Conservation (phyloP, 2,888 invertebrate species). For the Athalia cordata region DNA sequence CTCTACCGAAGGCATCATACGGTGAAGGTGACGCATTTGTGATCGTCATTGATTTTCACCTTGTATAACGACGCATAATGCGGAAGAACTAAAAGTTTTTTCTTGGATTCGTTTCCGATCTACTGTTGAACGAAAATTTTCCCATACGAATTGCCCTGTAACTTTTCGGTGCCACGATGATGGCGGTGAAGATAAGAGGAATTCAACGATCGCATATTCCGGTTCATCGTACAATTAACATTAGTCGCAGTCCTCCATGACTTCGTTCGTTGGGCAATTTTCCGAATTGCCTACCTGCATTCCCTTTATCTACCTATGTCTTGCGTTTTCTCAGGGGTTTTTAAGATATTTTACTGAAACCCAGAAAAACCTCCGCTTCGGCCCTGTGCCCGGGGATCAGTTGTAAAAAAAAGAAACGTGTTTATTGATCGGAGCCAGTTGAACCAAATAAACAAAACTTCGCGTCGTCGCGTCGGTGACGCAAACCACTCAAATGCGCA, state of each 20-base stretch:
- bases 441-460: neutral
- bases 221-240: too few relatives aligned
- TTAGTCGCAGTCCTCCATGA: too few relatives aligned
- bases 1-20: slow-evolving; percentile 20
- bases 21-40: slow-evolving; percentile 32
- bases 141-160: too few relatives aligned
- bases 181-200: too few relatives aligned
- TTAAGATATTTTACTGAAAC: too few relatives aligned
- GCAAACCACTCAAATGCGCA: neutral
- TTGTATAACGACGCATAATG: neutral
- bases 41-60: slow-evolving; percentile 51
- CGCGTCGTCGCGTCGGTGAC: neutral
- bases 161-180: too few relatives aligned
- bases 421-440: slow-evolving; percentile 14
- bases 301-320: too few relatives aligned
- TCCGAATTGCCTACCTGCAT: too few relatives aligned
- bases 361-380: neutral
- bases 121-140: too few relatives aligned
- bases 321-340: too few relatives aligned
- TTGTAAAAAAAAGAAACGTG: neutral
- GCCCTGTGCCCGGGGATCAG: neutral
- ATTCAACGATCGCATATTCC: too few relatives aligned
- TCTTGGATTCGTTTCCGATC: neutral
- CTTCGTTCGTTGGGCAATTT: too few relatives aligned
- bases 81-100: neutral